These are phyloP conservation scores for Drosophila nigritarsus DNA, from an alignment of 2,888 invertebrate species.

Conservation along the genomic window DNA sequence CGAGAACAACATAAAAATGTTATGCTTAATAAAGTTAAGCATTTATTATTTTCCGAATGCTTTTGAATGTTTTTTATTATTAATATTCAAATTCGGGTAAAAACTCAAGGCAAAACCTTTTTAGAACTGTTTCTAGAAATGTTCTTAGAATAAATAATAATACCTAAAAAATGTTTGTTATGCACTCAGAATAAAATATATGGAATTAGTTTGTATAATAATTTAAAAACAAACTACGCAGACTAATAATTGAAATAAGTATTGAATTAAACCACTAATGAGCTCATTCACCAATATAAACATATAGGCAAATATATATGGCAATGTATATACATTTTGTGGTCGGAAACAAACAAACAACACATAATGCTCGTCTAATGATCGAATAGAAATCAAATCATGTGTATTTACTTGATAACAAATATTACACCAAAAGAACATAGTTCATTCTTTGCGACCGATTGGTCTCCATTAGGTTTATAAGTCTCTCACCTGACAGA, in stretches of 20 bases:
- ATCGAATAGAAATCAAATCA: not conserved
- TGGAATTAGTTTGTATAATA: not conserved
- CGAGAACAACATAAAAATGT: not conserved
- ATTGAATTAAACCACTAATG: not conserved
- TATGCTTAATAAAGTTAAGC: not conserved
- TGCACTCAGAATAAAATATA: not conserved
- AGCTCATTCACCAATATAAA: not conserved
- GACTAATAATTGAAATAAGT: not conserved
- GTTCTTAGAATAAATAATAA: not conserved
- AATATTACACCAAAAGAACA: not conserved
- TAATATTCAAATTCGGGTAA: not conserved
- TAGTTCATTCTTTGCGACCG: not conserved
- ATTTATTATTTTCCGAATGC: not conserved
- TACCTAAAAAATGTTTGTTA: not conserved
- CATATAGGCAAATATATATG: not conserved
- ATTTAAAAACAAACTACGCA: not conserved
- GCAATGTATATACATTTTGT: not conserved
- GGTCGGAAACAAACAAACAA: not conserved
- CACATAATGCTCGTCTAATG: not conserved
- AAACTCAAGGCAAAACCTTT: not conserved
- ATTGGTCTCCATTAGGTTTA: not conserved
- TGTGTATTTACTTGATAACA: not conserved
- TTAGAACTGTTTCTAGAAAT: not conserved
- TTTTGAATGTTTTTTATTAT: not conserved
- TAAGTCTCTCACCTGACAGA: not conserved